Conservation (phyloP, 2,888 invertebrate genomes). For the Furcula furcula region DNA sequence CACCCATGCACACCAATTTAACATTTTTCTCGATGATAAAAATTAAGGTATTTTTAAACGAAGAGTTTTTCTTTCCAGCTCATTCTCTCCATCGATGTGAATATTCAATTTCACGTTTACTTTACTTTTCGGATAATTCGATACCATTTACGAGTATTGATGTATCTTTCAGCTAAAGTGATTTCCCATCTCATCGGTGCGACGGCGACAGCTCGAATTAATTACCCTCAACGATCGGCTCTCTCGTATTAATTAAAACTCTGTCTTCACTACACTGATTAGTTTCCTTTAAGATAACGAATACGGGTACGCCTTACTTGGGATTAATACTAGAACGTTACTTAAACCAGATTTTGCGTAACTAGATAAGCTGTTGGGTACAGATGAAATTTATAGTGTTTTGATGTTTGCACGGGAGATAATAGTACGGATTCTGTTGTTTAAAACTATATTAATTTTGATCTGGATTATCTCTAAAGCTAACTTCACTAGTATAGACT, state of each 20-base stretch:
- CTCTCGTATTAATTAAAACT: constrained; percentile 52
- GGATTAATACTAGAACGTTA: constrained; percentile 12
- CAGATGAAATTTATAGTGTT: neutral
- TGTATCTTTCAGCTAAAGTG: constrained; percentile 12
- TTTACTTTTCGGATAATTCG: neutral
- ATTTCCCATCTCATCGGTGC: constrained; percentile 13
- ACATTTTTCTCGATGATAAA: no score
- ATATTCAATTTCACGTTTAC: neutral
- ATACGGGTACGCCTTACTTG: constrained; percentile 26
- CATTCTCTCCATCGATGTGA: no score
- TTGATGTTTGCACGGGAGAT: no score
- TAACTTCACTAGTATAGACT: no score
- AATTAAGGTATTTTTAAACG: no score
- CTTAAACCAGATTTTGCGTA: constrained; percentile 15
- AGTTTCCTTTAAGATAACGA: constrained; percentile 47
- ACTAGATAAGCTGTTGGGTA: constrained; percentile 13
- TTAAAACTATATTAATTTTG: no score
- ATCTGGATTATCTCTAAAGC: no score
- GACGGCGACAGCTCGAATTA: constrained; percentile 38
- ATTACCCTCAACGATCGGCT: constrained; percentile 40
- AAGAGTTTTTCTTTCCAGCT: no score
- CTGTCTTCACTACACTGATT: constrained; percentile 45
- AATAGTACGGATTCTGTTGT: no score
- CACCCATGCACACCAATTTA: no score
- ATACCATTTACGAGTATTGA: constrained; percentile 1